phyloP scores from a whole-genome alignment of 2,797 vertebrate species.

The Peromyscus melanophrys region DNA sequence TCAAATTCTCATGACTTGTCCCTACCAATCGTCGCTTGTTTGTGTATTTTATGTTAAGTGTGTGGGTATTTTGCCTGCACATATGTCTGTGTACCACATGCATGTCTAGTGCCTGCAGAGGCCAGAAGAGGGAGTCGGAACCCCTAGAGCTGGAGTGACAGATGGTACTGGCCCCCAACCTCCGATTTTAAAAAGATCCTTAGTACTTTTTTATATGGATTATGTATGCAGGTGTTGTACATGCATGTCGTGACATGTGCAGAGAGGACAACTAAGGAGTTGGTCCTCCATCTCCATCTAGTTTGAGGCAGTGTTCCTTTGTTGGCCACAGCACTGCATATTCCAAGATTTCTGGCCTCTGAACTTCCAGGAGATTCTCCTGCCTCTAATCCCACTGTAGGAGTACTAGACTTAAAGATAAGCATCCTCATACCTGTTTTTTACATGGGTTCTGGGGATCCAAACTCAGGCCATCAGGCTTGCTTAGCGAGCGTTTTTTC shows the following conservation, averaged over 20 bases:
- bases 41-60: background rate
- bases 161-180: background rate
- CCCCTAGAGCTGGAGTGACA: too few relatives aligned
- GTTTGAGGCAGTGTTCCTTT: too few relatives aligned
- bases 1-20: background rate
- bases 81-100: background rate
- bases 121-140: background rate
- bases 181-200: background rate
- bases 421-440: background rate
- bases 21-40: background rate
- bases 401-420: too few relatives aligned
- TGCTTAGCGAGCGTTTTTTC: background rate
- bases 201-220: background rate
- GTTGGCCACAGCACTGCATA: background rate
- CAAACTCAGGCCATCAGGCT: background rate
- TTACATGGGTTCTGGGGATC: background rate
- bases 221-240: background rate
- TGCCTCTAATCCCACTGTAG: background rate
- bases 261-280: too few relatives aligned
- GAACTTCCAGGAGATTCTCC: background rate
- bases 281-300: background rate
- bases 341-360: background rate
- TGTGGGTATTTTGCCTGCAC: background rate
- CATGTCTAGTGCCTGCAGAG: background rate
- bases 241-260: background rate